phyloP scores from a whole-genome alignment of 1,140 invertebrate species.

The Archivesica marissinica region DNA sequence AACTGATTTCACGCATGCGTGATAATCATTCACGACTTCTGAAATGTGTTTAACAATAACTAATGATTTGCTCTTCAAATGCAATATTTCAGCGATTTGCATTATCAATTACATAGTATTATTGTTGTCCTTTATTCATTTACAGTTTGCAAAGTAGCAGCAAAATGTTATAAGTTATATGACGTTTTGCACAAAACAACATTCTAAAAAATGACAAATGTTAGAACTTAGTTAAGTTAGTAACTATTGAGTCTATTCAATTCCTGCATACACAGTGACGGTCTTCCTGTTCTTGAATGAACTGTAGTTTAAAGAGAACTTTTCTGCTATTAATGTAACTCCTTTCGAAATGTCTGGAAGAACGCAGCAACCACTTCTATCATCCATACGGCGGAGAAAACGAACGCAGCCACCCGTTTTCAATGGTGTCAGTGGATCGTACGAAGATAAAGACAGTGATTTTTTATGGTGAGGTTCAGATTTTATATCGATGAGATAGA shows the following conservation, averaged over 20 bases:
- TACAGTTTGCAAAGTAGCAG: too few relatives aligned
- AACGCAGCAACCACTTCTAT: slow-evolving; percentile 60
- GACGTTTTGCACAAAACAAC: slow-evolving; percentile 1
- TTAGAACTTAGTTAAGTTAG: background rate
- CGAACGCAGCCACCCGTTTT: slow-evolving; percentile 76
- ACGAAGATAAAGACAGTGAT: slow-evolving; percentile 83
- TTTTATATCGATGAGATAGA: too few relatives aligned
- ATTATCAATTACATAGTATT: background rate
- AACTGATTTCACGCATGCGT: slow-evolving; percentile 51
- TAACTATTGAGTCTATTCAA: background rate
- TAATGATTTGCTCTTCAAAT: background rate
- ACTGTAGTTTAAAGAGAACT: background rate
- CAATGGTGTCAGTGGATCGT: slow-evolving; percentile 74
- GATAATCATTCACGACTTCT: background rate
- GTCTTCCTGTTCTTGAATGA: background rate
- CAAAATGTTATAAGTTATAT: background rate
- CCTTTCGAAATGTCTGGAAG: slow-evolving; percentile 68
- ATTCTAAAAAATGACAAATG: too few relatives aligned
- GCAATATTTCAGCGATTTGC: background rate
- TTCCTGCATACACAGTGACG: background rate
- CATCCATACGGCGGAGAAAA: slow-evolving; percentile 70
- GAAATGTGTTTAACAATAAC: slow-evolving; percentile 8
- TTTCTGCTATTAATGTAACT: background rate
- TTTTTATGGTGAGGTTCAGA: slow-evolving; percentile 82
- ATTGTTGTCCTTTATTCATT: background rate